Base-by-base conservation (phyloP, 2,797 vertebrate species). In the Channa striata region DNA sequence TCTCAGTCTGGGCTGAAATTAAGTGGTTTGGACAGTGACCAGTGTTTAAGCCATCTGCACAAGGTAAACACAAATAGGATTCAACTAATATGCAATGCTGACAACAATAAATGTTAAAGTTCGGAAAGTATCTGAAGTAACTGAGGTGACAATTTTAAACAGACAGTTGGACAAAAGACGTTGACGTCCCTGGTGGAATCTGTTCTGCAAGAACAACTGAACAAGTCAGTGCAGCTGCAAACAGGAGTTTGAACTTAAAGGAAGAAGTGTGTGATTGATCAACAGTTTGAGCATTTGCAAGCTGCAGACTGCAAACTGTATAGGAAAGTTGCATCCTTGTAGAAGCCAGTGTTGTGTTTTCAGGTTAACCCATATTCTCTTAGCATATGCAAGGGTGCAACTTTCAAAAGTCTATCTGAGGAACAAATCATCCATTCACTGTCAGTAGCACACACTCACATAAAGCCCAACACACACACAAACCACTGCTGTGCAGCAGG, bases 391-490 rank as follows among this genome's bases (percentile, higher is more conserved):
- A 17, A 40, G n/a, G 73, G 19, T 36, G 46, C 20, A 19, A 1
- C n/a, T n/a, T n/a, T n/a, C n/a, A n/a, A n/a, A 11, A 17, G 40
- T 46, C 65, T 30, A 67, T 59, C 6, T 52, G 25, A 54, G 16
- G 19, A 53, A 79, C 30, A 69, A 60, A 71, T 68, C 25, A 70
- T 39, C 44, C 8, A 68, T 61, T 71, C 30, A 42, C 36, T 39
- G 20, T 56, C 48, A 25, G 36, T 52, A 23, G 17, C 21, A 39
- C 44, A 20, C 33, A 63, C 30, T 34, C 19, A 14, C 33, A 73
- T 44, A 59, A n/a, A 42, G 46, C 12, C 34, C 14, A 44, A 13
- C 19, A 42, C 14, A 53, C 51, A 34, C 58, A 20, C 23, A 37
- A 46, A 51, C 1, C 48, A 46, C 19, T 11, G 19, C 3, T 25